Evolutionary conservation across 2,113 vertebrate species (phyloP), one percentile per base, ranked within the genome.

Genomic region (Nyctibius bracteatus): DNA sequence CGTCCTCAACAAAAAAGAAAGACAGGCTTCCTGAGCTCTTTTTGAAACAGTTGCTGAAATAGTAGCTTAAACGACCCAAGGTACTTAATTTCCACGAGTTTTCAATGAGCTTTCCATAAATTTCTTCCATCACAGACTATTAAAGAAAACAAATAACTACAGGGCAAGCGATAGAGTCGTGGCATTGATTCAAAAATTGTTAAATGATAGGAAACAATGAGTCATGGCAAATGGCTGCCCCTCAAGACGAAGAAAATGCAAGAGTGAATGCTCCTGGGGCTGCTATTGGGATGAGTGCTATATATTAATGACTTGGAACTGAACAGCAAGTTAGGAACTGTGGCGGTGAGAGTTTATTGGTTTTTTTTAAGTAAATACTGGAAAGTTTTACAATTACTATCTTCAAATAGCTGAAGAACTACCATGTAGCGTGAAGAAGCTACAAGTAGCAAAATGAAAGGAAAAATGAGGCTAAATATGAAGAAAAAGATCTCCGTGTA

Each of bases 1-100:
- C 3, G 1, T 9, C 18, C 14, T 31, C 57, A 30, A 14, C 0
- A n/a, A n/a, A n/a, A n/a, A n/a, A n/a, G n/a, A n/a, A 49, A 16
- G 30, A 52, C 1, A 6, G 22, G 9, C 21, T 41, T 75, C 39
- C 27, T 17, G 55, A 81, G 28, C 17, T 82, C 22, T 51, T 80
- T 20, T 19, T 7, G 27, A 85, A 81, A 62, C 12, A 21, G 20
- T 0, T 59, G 24, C 8, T 44, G 55, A 63, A 94, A 63, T 0
- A 39, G 35, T 16, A 61, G 18, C 14, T 39, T 43, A 39, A 80
- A 67, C 10, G 2, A 80, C n/a, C 12, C 49, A 54, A 63, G 4
- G 12, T 24, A 47, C 47, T 37, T 47, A 25, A 59, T 73, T 77
- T 77, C 75, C 25, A 4, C 8, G 15, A 65, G 37, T 61, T 85